These are phyloP conservation scores for Megathymus violae DNA, from an alignment of 1,140 invertebrate species.

Conservation along the genomic window DNA sequence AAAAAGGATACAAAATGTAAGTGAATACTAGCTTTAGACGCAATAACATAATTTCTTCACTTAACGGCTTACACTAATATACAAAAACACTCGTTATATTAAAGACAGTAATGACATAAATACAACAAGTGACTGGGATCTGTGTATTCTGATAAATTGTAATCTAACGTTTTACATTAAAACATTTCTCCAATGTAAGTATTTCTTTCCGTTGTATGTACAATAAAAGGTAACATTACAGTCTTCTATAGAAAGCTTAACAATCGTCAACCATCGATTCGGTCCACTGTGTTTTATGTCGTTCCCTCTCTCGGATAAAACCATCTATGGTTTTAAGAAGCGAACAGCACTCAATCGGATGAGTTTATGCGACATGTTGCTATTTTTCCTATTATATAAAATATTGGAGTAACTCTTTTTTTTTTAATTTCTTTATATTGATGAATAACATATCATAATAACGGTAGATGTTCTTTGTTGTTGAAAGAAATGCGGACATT, in stretches of 20 bases:
- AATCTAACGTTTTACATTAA: background rate
- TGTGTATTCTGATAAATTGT: too few species aligned
- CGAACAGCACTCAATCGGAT: conserved; percentile 70
- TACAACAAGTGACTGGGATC: too few species aligned
- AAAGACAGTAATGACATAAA: too few species aligned
- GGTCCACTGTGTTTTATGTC: conserved; percentile 42
- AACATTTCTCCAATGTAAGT: conserved; percentile 7
- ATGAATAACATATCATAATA: too few species aligned
- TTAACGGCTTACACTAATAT: too few species aligned
- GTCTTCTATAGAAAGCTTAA: conserved; percentile 25
- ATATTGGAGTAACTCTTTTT: background rate
- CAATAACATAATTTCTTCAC: too few species aligned
- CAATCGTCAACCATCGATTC: conserved; percentile 45
- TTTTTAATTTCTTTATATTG: too few species aligned
- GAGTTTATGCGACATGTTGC: conserved; percentile 41
- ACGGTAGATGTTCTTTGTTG: too few species aligned
- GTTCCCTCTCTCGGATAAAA: conserved; percentile 64
- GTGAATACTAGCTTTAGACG: too few species aligned
- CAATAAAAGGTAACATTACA: conserved; percentile 33
- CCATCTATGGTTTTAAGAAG: conserved; percentile 78
- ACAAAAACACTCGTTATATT: too few species aligned
- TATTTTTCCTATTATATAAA: conserved; percentile 1
- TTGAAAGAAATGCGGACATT: too few species aligned
- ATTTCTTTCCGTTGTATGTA: conserved; percentile 19
- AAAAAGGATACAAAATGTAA: too few species aligned